Base-by-base conservation (phyloP, 1,140 invertebrate species). In the Pseudomyrmex sp. region DNA sequence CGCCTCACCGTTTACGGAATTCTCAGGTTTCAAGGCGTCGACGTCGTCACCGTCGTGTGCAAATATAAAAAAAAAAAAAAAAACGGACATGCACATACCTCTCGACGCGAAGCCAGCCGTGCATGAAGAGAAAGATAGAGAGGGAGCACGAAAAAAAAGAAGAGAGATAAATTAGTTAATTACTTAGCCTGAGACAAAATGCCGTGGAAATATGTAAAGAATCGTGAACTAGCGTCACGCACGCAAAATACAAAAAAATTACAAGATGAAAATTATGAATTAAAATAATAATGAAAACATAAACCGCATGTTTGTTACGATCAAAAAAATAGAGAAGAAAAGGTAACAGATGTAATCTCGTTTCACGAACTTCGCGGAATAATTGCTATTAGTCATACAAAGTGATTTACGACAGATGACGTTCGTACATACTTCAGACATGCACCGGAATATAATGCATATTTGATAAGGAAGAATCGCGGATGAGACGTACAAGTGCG, bases 1-100 rank as follows among this genome's bases (percentile, higher is more conserved):
- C 48, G 72, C 66, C 82, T 63, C 44, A 44, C 52, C 82, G 82
- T 85, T 77, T 83, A 77, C 73, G 68, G 65, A 85, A 74, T 87
- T 85, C 65, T 76, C 66, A 20, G 18, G 46, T n/a, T 68, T 59
- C 62, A 44, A 82, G 59, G 69, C 48, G 48, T 26, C 46, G 52
- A 50, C 59, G 26, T 59, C 54, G 70, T 61, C 70, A 65, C 61
- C 26, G 59, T 74, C 66, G 56, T 7, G 35, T 75, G 79, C 20
- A 75, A 73, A 82, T 74, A 75, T 63, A 63, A 82, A 75, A 35
- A 35, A 35, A 35, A 26, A 26, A 35, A 35, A 35, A 35, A 35
- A 82, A 75, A 82, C 50, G 70, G 50, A 82, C 61, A 59, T 63
- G 35, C 70, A 66, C 70, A 63, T 82, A 13, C 3, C 54, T 48